Base-by-base conservation (phyloP, 92 coral and sea anemone genomes). In the Palythoa caribaeorum region DNA sequence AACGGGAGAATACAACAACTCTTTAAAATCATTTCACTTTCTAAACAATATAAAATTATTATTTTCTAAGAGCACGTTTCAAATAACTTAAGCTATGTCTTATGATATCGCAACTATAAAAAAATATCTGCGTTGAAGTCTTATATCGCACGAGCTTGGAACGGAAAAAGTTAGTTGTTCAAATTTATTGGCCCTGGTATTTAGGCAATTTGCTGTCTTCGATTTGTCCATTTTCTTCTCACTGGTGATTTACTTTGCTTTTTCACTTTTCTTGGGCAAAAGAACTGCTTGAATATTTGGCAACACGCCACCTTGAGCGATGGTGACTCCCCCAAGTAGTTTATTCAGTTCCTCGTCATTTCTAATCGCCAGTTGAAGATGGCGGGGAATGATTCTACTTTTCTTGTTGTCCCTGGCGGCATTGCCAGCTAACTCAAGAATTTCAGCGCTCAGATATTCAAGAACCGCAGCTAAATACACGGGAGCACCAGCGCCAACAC, bases 361-460 rank as follows among this genome's bases (percentile, higher is more conserved):
- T 66, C 86, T 48, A 15, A 81, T 51, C 12, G 86, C 86, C 59
- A 81, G 38, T 44, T 81, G 86, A 63, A 81, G 86, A 81, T 81
- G 86, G 36, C 86, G 86, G 47, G 86, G 86, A 47, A 81, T 81
- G 8, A 81, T 81, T 9, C 76, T 19, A 37, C 86, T 81, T 5
- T 81, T 81, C 76, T 81, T 81, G 59, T 81, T 81, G 62, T 81
- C 86, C 54, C 86, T 10, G n/a, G 86, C 86, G 2, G 86, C 86
- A 21, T 81, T 81, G 75, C 86, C 86, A n/a, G 86, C 86, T 71
- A 81, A 81, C 55, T 81, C 86, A 3, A 81, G 86, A 37, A 81
- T 81, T 71, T 81, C 86, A 14, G 86, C 86, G 55, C 86, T 81
- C 11, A 81, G 86, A 39, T 81, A 81, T 81, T 81, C 86, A 10